Base-by-base conservation (phyloP, 2,888 invertebrate species). In the Lathronympha strigana region DNA sequence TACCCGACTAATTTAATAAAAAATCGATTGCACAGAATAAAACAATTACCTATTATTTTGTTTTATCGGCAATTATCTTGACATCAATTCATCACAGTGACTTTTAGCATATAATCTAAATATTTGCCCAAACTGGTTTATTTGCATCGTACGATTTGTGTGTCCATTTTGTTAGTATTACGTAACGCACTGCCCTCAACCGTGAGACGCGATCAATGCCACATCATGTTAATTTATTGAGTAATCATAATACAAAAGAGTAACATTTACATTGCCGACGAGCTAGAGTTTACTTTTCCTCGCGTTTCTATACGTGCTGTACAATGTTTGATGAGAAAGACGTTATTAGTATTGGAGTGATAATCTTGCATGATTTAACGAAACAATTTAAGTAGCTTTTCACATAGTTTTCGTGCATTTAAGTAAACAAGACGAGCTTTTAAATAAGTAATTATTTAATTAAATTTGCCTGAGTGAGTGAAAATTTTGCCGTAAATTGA, bases 121-220 rank as follows among this genome's bases (percentile, higher is more conserved):
- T 17, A 38, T 64, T 60, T 60, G 33, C 51, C 19, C 19, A 61
- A 61, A 66, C 66, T 54, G 49, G 66, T 61, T 61, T 66, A 61
- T 66, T 64, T 61, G 66, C 60, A 66, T 61, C 23, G 28, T 54
- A 21, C 38, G 53, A 54, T 61, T 61, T 66, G 61, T 60, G 53
- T 61, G 61, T 17, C 38, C 36, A 60, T 61, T 45, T 61, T 33
- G 53, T 61, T 33, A 62, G 31, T 40, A 49, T 61, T 66, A 61
- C 66, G 66, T 66, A 66, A 66, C 60, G 19, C 23, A 63, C 58
- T 64, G 51, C 45, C 58, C 58, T 63, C 57, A 63, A 57, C 63
- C 50, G 57, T 64, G 64, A 60, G 64, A 60, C 11, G 64, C 45
- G 51, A 64, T 64, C 58, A 60, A 64, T 64, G 58, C 58, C 64